A percentile compares a stretch with the other conserved stretches of the same genome.
Evolutionary conservation across 2,888 invertebrate species (phyloP).

Genomic region (Neria commutata): DNA sequence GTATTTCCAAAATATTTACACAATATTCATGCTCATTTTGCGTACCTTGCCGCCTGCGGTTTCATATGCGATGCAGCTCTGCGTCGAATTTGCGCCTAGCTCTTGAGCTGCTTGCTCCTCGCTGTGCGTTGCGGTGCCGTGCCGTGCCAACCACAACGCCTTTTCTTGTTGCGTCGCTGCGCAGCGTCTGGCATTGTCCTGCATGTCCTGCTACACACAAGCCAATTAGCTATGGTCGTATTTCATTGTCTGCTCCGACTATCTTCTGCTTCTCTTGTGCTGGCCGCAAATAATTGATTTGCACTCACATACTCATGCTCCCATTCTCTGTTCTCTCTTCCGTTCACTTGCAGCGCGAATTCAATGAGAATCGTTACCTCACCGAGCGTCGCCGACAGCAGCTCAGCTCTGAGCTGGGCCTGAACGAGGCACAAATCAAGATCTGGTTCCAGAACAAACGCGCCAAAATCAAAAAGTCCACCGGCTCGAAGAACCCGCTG

Average conservation of each 20-base stretch:
- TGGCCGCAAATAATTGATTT: conserved; percentile 60
- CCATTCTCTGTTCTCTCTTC: conserved; percentile 15
- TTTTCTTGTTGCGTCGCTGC: not conserved
- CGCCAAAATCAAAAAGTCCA: conserved; percentile 93
- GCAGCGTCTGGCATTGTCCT: conserved; percentile 5
- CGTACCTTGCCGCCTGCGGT: conserved; percentile 38
- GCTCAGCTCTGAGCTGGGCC: conserved; percentile 85
- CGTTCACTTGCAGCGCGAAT: conserved; percentile 72
- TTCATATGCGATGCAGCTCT: conserved; percentile 22
- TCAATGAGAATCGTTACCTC: conserved; percentile 89
- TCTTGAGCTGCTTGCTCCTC: not conserved
- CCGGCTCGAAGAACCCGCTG: conserved; percentile 82
- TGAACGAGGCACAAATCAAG: conserved; percentile 97
- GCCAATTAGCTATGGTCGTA: conserved; percentile 51
- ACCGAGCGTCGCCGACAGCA: conserved; percentile 90
- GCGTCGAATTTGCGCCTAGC: not conserved
- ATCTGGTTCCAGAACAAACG: conserved; percentile 98
- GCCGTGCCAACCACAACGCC: conserved; percentile 29
- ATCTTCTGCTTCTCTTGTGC: conserved; percentile 27
- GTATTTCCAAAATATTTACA: conserved; percentile 35
- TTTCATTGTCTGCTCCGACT: conserved; percentile 31
- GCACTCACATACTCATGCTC: conserved; percentile 23
- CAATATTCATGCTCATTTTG: conserved; percentile 49
- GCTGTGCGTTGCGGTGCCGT: conserved; percentile 3
- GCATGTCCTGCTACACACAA: conserved; percentile 13